A percentile compares a stretch with the other conserved stretches of the same genome.
Conservation (phyloP, 2,797 vertebrate genomes). For the Sebastes taczanowskii region DNA sequence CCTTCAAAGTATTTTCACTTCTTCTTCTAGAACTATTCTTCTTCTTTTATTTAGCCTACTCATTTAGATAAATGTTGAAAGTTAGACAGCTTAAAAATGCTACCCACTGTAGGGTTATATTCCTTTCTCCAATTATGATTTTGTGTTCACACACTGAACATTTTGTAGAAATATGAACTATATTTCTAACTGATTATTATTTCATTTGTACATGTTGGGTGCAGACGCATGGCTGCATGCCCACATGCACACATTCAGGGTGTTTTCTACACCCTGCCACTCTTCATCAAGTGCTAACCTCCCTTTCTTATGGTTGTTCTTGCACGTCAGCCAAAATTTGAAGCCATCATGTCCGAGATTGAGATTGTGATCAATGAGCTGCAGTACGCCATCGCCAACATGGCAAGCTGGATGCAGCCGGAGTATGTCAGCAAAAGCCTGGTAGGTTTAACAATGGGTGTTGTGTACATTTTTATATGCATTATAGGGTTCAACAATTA, state of each 20-base stretch:
- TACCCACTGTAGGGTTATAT: background rate
- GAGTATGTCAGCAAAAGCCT: constrained; percentile 76
- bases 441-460: constrained; percentile 51
- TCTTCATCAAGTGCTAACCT: background rate
- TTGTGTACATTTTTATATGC: background rate
- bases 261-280: background rate
- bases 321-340: constrained; percentile 79
- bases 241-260: background rate
- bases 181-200: too few relatives aligned
- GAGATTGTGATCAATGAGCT: constrained; percentile 76
- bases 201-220: too few relatives aligned
- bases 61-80: too few relatives aligned
- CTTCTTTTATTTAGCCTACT: background rate
- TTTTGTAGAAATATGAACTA: background rate
- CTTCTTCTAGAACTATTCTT: background rate
- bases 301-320: background rate
- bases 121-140: too few relatives aligned
- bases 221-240: too few relatives aligned
- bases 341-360: constrained; percentile 78
- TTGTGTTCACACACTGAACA: background rate
- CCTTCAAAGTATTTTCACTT: background rate
- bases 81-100: too few relatives aligned
- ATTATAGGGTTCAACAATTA: too few relatives aligned
- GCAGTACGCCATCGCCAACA: constrained; percentile 65
- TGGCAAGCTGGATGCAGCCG: constrained; percentile 77